phyloP scores from a whole-genome alignment of 1,140 invertebrate species.

The Leptinotarsa undecemlineata region DNA sequence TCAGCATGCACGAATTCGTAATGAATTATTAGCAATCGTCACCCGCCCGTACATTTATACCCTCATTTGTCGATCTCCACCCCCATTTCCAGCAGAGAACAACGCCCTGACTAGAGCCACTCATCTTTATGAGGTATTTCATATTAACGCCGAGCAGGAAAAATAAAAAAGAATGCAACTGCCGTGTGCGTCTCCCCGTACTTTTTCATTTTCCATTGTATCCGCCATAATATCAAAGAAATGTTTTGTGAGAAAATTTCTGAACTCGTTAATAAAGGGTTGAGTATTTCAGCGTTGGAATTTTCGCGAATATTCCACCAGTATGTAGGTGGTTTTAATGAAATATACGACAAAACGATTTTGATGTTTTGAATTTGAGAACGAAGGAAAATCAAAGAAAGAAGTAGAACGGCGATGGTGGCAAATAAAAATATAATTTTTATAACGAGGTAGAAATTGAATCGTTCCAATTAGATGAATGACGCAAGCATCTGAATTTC shows the following conservation, averaged over 20 bases:
- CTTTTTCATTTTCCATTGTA: slow-evolving; percentile 6
- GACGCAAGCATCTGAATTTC: no score
- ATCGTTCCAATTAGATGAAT: no score
- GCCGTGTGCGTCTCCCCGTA: background rate
- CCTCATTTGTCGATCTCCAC: background rate
- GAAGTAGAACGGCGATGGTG: no score
- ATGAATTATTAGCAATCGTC: no score
- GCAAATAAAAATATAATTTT: no score
- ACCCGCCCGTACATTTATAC: no score
- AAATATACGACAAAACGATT: background rate
- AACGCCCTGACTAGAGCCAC: background rate
- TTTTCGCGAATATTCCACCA: background rate
- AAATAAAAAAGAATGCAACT: background rate
- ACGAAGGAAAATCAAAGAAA: no score
- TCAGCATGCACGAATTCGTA: no score
- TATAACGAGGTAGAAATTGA: no score
- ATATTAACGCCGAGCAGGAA: background rate
- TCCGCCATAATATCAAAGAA: background rate
- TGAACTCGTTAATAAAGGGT: slow-evolving; percentile 5
- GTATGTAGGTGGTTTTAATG: background rate
- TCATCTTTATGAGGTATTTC: background rate
- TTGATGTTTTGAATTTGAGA: background rate
- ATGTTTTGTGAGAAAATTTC: slow-evolving; percentile 1
- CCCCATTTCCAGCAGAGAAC: background rate
- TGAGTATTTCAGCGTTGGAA: slow-evolving; percentile 2